Conservation (phyloP, 2,797 vertebrate genomes). For the Enteromius radiatus region DNA sequence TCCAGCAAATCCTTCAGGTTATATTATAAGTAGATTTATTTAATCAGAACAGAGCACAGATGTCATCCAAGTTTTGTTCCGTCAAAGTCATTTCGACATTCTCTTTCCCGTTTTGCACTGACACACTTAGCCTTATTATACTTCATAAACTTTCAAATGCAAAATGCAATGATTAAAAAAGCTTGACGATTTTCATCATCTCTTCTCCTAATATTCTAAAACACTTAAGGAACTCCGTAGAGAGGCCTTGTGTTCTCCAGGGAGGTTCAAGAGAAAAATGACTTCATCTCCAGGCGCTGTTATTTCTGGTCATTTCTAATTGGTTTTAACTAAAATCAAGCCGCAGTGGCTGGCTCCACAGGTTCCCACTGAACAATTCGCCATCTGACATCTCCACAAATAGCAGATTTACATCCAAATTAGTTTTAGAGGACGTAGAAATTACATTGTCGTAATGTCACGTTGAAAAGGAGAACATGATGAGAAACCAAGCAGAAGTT, state of each 20-base stretch:
- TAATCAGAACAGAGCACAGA: conserved; percentile 51
- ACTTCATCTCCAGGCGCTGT: conserved; percentile 86
- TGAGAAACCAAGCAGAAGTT: conserved; percentile 54
- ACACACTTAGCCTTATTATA: conserved; percentile 81
- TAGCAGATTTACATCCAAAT: conserved; percentile 86
- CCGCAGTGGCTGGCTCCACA: conserved; percentile 79
- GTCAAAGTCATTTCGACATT: conserved; percentile 79
- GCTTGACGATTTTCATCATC: conserved; percentile 84
- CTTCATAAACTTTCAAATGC: conserved; percentile 78
- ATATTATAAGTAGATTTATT: conserved; percentile 31
- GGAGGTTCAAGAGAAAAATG: conserved; percentile 84
- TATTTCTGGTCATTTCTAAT: conserved; percentile 91
- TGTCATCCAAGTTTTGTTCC: conserved; percentile 69
- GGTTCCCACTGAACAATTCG: conserved; percentile 79
- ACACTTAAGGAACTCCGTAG: conserved; percentile 82
- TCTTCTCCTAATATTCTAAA: conserved; percentile 86
- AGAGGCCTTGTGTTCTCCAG: conserved; percentile 80
- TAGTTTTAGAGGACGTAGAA: conserved; percentile 83
- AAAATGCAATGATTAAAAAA: conserved; percentile 85
- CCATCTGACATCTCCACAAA: conserved; percentile 81
- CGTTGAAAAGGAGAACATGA: conserved; percentile 65
- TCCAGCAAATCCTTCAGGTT: neutral
- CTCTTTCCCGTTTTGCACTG: conserved; percentile 70
- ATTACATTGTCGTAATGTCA: conserved; percentile 73
- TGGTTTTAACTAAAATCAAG: conserved; percentile 88